Base-by-base conservation (phyloP, 2,797 vertebrate genomes). In the Crax fasciolata region DNA sequence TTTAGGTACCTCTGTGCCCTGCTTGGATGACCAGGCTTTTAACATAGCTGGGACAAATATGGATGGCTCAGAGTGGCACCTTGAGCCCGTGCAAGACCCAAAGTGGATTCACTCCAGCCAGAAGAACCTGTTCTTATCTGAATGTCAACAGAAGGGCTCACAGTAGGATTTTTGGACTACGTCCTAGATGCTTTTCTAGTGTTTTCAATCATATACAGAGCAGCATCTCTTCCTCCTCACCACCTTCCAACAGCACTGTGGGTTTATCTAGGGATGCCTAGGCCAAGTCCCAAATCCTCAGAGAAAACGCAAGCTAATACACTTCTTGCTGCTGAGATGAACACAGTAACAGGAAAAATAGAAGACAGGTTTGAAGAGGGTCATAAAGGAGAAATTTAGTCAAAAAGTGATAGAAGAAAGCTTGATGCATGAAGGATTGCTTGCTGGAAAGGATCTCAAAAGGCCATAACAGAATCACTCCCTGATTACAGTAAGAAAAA, bases 401-500 rank as follows among this genome's bases (percentile, higher is more conserved):
- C 32, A 35, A 46, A 39, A 68, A 85, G 17, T 9, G 14, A 82
- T 21, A 28, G 18, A 35, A 51, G 38, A 84, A 82, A 87, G 3
- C 27, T 32, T 48, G 41, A 38, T 39, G 4, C 46, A 52, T 10
- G 11, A 48, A 79, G 35, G 12, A 20, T 79, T 20, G 12, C 5
- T 8, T 10, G 8, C 54, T 68, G 65, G 61, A 52, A 88, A 88
- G 24, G 41, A 73, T 70, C 66, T 90, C 74, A 72, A 91, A 85
- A 90, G 55, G 44, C 49, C 51, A 46, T 1, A 9, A 23, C 30
- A 87, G 35, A 93, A 83, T 73, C 27, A 55, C 21, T 77, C 14
- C 73, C 72, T 63, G 20, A 82, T 79, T 96, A 71, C 70, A 58
- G n/a, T 73, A 85, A 78, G 51, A 54, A 90, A 84, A 94, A 78